Evolutionary conservation across 2,888 invertebrate genomes (phyloP), one percentile per base, ranked within the genome.

Genomic region (Melanotus villosus): DNA sequence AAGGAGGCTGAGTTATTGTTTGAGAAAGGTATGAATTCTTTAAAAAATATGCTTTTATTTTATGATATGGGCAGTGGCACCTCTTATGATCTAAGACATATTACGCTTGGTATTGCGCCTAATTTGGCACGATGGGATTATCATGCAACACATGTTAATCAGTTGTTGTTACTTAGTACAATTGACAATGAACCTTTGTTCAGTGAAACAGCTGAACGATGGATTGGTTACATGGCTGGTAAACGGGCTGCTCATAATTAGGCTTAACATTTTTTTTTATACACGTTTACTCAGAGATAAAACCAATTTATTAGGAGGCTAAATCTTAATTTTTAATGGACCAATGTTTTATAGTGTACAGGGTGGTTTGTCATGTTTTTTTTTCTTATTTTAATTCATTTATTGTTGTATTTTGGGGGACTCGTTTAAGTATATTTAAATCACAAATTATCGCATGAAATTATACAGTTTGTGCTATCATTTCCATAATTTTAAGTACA

Each of bases 101-200:
- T 97, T 80, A 95, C 95, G 0, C 85, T 97, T 32, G 93, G 94
- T 16, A 92, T 93, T 14, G 93, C 95, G 21, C 97, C 97, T 0
- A 99, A 99, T 84, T 88, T 98, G 71, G 99, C 99, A 0, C 88
- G 99, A 65, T 98, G 99, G 97, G 99, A 99, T 83, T 99, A 99
- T 84, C 99, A 99, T 85, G 95, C 97, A 0, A 98, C 98, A 0
- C 99, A 99, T 83, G 93, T 99, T 19, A 98, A 98, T 86, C 98
- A 99, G 82, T 88, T 98, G 73, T 90, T 99, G 73, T 88, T 97
- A 65, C 86, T 99, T 19, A 92, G 93, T 36, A 94, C 96, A 0
- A 90, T 99, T 45, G 95, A 96, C 76, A 89, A 89, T 65, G 95
- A 96, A 78, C 92, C 93, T 0, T 87, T 97, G 64, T 90, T 97